Evolutionary conservation across 2,888 invertebrate species (phyloP).

Genomic region (Hydraecia micacea): DNA sequence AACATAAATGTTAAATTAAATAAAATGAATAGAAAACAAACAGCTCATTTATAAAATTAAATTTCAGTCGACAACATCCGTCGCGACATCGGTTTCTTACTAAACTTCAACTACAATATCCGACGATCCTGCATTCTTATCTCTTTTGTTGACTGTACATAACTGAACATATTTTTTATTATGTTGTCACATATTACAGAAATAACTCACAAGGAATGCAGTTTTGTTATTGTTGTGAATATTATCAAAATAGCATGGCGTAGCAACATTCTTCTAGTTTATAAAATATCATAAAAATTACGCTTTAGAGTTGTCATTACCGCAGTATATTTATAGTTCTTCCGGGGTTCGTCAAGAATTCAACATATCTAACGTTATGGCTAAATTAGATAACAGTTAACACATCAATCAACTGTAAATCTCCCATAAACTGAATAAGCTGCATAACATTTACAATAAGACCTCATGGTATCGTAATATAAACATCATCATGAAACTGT

Average conservation of each 20-base stretch:
- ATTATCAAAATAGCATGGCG: constrained; percentile 28
- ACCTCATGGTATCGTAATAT: no score
- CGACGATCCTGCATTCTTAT: no score
- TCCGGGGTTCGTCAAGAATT: constrained; percentile 6
- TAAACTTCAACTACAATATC: no score
- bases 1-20: no score
- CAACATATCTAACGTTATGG: background rate
- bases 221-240: constrained; percentile 28
- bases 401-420: background rate
- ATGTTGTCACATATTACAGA: background rate
- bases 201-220: constrained; percentile 27
- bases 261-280: constrained; percentile 15
- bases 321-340: background rate
- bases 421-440: background rate
- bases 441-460: background rate
- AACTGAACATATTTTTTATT: background rate
- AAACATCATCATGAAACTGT: no score
- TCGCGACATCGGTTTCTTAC: no score
- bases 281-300: constrained; percentile 39
- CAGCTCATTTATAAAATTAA: no score
- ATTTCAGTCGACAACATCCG: no score
- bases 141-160: no score
- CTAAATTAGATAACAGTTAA: background rate
- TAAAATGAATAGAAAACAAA: no score
- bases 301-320: constrained; percentile 13